phyloP scores from a whole-genome alignment of 2,888 invertebrate species.

The Drosophila neoperkinsi region DNA sequence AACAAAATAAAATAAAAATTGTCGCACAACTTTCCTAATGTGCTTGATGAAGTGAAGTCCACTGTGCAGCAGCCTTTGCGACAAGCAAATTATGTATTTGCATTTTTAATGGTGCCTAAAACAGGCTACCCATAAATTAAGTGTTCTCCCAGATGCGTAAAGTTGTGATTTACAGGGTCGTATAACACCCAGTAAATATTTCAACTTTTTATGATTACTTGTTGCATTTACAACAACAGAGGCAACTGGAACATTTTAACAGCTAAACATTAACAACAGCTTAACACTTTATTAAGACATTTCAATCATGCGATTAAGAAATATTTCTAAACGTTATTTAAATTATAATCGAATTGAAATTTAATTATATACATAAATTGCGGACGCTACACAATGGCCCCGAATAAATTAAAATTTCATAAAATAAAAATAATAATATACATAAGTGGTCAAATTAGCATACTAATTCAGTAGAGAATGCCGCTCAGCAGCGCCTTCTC shows the following conservation, averaged over 20 bases:
- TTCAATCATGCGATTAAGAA: not conserved
- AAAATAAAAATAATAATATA: constrained; percentile 4
- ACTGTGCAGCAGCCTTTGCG: constrained; percentile 14
- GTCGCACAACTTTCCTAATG: constrained; percentile 55
- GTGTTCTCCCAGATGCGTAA: constrained; percentile 7
- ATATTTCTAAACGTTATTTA: not conserved
- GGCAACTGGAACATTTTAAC: not conserved
- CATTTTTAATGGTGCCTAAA: constrained; percentile 62
- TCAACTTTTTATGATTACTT: constrained; percentile 1
- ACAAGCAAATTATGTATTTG: constrained; percentile 50
- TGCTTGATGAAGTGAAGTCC: constrained; percentile 53
- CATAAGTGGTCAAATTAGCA: constrained; percentile 15
- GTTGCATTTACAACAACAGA: not conserved
- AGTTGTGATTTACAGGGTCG: constrained; percentile 16
- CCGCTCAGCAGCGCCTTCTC: constrained; percentile 8
- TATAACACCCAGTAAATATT: constrained; percentile 1
- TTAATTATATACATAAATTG: not conserved
- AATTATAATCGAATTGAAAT: not conserved
- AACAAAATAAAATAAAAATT: constrained; percentile 14
- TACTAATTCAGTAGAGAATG: constrained; percentile 37
- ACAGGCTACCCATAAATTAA: constrained; percentile 51
- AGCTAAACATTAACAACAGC: not conserved
- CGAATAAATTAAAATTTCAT: not conserved
- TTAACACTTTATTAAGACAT: not conserved
- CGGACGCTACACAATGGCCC: not conserved